These are phyloP conservation scores for Lasioglossum pauxillum DNA, from an alignment of 2,888 invertebrate species.

Conservation along the genomic window DNA sequence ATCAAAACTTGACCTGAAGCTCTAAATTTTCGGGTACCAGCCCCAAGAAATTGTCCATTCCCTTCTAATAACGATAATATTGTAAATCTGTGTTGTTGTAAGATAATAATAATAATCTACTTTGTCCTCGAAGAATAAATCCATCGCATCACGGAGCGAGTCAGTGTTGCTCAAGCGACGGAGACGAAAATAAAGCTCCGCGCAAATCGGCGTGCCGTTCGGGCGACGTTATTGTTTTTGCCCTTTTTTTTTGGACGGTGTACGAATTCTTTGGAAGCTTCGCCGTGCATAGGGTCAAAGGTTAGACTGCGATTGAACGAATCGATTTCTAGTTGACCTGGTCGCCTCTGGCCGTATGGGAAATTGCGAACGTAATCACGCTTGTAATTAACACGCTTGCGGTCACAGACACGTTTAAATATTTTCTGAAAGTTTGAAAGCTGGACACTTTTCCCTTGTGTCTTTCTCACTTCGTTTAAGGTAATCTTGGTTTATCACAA, in stretches of 20 bases:
- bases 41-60: background rate
- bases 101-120: background rate
- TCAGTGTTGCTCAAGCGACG: conserved; percentile 9
- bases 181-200: conserved; percentile 75
- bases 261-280: conserved; percentile 45
- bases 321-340: conserved; percentile 26
- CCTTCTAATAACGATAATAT: background rate
- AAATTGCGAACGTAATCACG: background rate
- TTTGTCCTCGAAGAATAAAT: conserved; percentile 73
- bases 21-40: too few species aligned
- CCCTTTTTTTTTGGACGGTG: conserved; percentile 23
- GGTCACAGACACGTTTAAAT: background rate
- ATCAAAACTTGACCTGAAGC: too few species aligned
- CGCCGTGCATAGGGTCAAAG: conserved; percentile 39
- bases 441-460: background rate
- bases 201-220: conserved; percentile 53
- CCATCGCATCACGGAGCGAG: conserved; percentile 69
- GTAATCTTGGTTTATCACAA: background rate
- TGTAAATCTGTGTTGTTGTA: background rate
- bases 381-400: background rate
- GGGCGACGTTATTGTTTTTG: conserved; percentile 40
- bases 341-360: conserved; percentile 14
- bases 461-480: background rate
- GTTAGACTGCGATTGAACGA: conserved; percentile 27
- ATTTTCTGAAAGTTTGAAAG: background rate